These are phyloP conservation scores for Rhodeus uyekii DNA, from an alignment of 2,797 vertebrate genomes.

Conservation along the genomic window DNA sequence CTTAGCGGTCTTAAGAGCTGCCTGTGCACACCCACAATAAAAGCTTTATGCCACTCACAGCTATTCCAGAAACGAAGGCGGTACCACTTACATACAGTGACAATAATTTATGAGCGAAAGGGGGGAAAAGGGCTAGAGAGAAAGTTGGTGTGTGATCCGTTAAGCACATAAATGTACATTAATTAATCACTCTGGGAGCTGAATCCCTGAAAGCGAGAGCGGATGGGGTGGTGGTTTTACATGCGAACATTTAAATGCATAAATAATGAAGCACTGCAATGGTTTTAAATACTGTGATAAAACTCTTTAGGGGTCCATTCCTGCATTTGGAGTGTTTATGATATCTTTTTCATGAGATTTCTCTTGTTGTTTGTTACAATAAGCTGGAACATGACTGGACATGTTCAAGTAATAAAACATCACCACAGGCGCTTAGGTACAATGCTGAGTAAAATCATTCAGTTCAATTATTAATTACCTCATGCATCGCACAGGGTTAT, in stretches of 20 bases:
- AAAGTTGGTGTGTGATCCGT: conserved; percentile 61
- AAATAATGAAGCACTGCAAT: conserved; percentile 68
- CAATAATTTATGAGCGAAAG: conserved; percentile 68
- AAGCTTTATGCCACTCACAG: conserved; percentile 61
- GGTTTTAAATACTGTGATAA: conserved; percentile 29
- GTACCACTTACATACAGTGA: conserved; percentile 60
- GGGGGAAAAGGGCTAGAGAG: conserved; percentile 31
- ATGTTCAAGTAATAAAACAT: conserved; percentile 13
- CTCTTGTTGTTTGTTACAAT: conserved; percentile 1
- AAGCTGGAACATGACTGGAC: not conserved
- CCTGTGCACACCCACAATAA: conserved; percentile 64
- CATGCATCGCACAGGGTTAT: not conserved
- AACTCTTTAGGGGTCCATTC: not conserved
- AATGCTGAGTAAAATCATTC: conserved; percentile 22
- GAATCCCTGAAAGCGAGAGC: conserved; percentile 56
- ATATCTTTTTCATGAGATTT: not conserved
- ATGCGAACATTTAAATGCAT: conserved; percentile 66
- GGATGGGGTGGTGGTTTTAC: conserved; percentile 60
- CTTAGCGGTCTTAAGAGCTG: conserved; percentile 63
- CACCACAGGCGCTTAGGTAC: not conserved
- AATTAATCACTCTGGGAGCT: conserved; percentile 75
- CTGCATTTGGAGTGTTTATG: conserved; percentile 5
- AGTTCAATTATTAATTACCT: conserved; percentile 29
- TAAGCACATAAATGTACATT: conserved; percentile 71
- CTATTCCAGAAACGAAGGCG: conserved; percentile 70